A percentile compares a stretch with the other conserved stretches of the same genome.
Evolutionary conservation across 2,888 invertebrate genomes (phyloP).

Genomic region (Apamea sordens): DNA sequence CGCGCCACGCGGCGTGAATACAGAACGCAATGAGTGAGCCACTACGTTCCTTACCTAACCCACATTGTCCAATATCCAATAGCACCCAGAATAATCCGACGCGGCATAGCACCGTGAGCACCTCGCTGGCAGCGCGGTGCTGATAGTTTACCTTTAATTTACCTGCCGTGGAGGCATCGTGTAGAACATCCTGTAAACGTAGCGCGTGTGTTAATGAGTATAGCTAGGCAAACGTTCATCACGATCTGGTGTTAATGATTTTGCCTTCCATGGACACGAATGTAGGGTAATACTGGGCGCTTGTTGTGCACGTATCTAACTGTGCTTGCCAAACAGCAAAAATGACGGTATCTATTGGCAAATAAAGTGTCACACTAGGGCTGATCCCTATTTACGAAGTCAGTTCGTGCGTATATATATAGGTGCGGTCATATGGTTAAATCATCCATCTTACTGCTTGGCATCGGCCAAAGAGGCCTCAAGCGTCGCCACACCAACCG

Average conservation of each 20-base stretch:
- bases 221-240: not conserved
- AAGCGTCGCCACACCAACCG: not conserved
- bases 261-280: not conserved
- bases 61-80: not conserved
- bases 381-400: not conserved
- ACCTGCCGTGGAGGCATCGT: slow-evolving; percentile 6
- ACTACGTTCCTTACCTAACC: no score
- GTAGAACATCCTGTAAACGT: slow-evolving; percentile 9
- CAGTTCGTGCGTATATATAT: not conserved
- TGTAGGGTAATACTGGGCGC: not conserved
- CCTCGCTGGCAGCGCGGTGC: not conserved
- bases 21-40: not conserved
- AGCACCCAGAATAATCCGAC: not conserved
- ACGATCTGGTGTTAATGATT: slow-evolving; percentile 5
- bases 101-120: not conserved
- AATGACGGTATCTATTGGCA: not conserved
- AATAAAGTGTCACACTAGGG: not conserved
- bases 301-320: not conserved
- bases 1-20: not conserved
- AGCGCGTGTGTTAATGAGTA: not conserved
- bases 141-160: slow-evolving; percentile 52
- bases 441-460: no score
- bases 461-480: not conserved
- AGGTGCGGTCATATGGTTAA: not conserved
- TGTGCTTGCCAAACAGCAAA: not conserved